Percentiles rank a stretch among this genome's conserved stretches.
These are phyloP conservation scores for Dendronephthya gigantea DNA, from an alignment of 64 coral and sea anemone genomes.

Conservation along the genomic window DNA sequence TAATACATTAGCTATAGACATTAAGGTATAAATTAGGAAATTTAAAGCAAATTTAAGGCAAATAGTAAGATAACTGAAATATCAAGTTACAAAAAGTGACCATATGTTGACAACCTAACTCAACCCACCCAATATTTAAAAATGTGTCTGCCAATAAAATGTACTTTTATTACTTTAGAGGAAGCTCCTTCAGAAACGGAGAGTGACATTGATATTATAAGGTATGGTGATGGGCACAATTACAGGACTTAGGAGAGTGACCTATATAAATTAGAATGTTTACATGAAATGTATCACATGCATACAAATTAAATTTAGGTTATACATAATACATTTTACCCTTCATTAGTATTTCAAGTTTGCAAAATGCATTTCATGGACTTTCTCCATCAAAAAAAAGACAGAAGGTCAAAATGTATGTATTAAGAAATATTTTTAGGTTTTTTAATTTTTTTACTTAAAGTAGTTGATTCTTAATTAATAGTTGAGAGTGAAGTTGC, in stretches of 20 bases:
- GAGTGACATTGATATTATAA: not conserved
- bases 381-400: not conserved
- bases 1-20: too few relatives aligned
- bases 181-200: not conserved
- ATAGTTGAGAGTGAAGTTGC: too few relatives aligned
- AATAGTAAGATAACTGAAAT: too few relatives aligned
- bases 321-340: not conserved
- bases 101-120: too few relatives aligned
- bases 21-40: too few relatives aligned
- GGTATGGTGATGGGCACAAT: not conserved
- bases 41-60: too few relatives aligned
- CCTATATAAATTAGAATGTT: not conserved
- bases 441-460: too few relatives aligned
- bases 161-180: not conserved
- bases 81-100: too few relatives aligned
- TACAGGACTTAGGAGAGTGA: too few relatives aligned
- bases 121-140: not conserved
- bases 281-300: not conserved
- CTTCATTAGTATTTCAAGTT: not conserved
- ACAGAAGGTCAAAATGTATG: not conserved
- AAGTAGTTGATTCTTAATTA: too few relatives aligned
- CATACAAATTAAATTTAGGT: too few relatives aligned
- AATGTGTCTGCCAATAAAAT: not conserved
- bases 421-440: not conserved
- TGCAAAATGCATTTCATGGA: not conserved